These are phyloP conservation scores for Agelas oroides DNA, from an alignment of 37 sponge, comb jelly and placozoan species.

Conservation along the genomic window DNA sequence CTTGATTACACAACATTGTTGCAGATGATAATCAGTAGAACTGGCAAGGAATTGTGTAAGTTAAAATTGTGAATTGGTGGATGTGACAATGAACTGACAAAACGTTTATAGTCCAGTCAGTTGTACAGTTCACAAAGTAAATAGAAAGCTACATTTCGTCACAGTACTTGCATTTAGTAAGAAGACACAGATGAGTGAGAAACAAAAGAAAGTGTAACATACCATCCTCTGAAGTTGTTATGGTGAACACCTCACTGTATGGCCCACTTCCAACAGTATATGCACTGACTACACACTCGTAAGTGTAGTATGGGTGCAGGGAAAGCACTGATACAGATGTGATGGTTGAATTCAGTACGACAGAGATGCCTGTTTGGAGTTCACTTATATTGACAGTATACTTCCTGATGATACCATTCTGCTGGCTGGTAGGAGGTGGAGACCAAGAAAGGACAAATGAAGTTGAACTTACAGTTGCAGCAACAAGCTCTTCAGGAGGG, in stretches of 20 bases:
- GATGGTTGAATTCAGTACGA: background rate
- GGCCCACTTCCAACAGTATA: conserved; percentile 45
- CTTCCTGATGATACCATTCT: conserved; percentile 47
- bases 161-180: no score
- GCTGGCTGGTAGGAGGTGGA: conserved; percentile 2
- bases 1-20: no score
- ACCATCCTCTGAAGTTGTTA: no score
- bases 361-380: conserved; percentile 9
- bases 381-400: conserved; percentile 37
- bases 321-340: conserved; percentile 13
- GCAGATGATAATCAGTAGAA: no score
- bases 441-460: conserved; percentile 13
- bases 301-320: conserved; percentile 42
- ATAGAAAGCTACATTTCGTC: no score
- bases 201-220: no score
- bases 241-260: background rate
- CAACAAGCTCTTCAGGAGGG: conserved; percentile 19
- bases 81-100: no score
- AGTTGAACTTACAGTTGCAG: background rate
- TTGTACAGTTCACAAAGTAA: no score
- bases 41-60: no score
- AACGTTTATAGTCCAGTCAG: no score
- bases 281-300: conserved; percentile 9
- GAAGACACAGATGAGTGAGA: no score
- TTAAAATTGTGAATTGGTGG: no score